These are phyloP conservation scores for Dolichotis patagonum DNA, from an alignment of 2,113 vertebrate genomes.

Conservation along the genomic window DNA sequence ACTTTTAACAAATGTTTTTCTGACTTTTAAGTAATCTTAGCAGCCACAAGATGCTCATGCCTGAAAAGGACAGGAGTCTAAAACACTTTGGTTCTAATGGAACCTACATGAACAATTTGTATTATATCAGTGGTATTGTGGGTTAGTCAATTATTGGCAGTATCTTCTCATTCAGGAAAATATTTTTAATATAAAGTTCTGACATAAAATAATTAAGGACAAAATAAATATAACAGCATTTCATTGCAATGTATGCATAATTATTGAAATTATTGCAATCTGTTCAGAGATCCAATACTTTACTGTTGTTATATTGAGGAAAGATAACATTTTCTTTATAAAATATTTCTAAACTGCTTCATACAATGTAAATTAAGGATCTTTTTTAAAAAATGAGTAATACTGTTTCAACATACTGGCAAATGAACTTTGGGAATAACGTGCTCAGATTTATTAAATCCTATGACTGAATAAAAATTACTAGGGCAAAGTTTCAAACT, in stretches of 20 bases:
- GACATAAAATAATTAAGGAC: neutral
- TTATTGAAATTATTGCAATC: neutral
- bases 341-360: constrained; percentile 10
- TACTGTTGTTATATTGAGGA: constrained; percentile 24
- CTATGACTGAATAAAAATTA: neutral
- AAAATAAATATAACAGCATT: neutral
- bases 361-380: neutral
- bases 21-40: neutral
- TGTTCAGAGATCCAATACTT: neutral
- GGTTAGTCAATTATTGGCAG: neutral
- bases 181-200: neutral
- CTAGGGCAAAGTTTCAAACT: neutral
- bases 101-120: neutral
- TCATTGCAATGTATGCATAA: neutral
- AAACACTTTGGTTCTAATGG: neutral
- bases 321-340: neutral
- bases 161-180: neutral
- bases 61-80: neutral
- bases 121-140: neutral
- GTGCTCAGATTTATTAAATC: neutral
- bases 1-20: neutral
- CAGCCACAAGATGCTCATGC: neutral
- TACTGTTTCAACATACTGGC: neutral
- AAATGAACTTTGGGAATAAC: neutral
- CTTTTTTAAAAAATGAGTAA: neutral